Conservation (phyloP, 2,888 invertebrate genomes). For the Deroplatys truncata region DNA sequence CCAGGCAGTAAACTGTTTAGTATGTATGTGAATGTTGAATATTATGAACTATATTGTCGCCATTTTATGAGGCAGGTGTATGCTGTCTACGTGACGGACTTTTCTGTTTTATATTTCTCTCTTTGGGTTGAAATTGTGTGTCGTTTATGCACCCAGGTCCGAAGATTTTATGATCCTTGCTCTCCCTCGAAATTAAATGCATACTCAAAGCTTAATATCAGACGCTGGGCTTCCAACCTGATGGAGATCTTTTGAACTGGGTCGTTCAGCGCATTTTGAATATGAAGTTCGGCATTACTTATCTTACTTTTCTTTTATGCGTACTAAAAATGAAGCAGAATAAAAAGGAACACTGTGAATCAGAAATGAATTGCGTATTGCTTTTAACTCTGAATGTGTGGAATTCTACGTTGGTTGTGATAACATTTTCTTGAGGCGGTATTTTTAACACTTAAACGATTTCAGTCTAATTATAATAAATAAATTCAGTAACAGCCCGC, state of each 20-base stretch:
- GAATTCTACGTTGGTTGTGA: too few relatives aligned
- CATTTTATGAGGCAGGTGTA: neutral
- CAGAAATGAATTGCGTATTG: too few relatives aligned
- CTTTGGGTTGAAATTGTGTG: neutral
- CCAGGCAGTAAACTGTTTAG: neutral
- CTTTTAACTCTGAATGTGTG: too few relatives aligned
- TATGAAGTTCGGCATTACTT: neutral
- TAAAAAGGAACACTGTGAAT: too few relatives aligned
- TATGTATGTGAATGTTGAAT: neutral
- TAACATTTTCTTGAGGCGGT: too few relatives aligned
- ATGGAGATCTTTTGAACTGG: neutral
- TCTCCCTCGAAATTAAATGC: neutral
- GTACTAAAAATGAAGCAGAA: too few relatives aligned
- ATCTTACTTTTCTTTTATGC: too few relatives aligned
- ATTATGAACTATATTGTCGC: neutral
- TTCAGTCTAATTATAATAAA: too few relatives aligned
- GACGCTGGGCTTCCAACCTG: neutral
- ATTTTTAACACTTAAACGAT: too few relatives aligned
- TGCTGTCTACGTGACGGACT: neutral
- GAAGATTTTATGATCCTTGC: neutral
- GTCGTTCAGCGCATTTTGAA: neutral
- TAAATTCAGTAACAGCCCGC: too few relatives aligned
- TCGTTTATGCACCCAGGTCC: neutral
- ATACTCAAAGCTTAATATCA: neutral
- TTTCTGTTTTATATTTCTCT: neutral